Evolutionary conservation across 2,113 vertebrate genomes (phyloP), one percentile per base, ranked within the genome.

Genomic region (Catharus minimus): DNA sequence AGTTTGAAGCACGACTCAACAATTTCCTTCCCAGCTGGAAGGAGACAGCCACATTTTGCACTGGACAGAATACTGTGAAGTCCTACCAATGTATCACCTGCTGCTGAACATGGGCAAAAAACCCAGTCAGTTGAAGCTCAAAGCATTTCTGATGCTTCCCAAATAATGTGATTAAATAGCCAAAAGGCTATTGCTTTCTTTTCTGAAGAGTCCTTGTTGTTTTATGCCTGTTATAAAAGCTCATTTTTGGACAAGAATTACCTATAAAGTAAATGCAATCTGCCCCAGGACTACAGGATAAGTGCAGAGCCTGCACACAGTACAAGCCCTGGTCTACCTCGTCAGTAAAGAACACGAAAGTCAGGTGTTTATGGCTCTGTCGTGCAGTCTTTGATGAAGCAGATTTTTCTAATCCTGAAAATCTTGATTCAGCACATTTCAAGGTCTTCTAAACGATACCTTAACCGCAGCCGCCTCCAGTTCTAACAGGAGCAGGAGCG

Each of bases 371-470:
- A 52, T 5, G 8, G 53, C 41, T 55, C 46, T 82, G 50, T 28
- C 5, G 1, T 72, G 65, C 66, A 64, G 58, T 18, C 43, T 64
- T 60, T 56, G 46, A 71, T 65, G 68, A 90, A 76, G 23, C 1
- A 92, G 43, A 62, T 50, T 53, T 71, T 56, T 52, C 49, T 72
- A 76, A 67, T 47, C 43, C 19, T 24, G 55, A 64, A 96, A 79
- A 86, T 24, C 57, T 49, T 50, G 88, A 91, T 56, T 75, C 71
- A 90, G 86, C 77, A 68, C 44, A 61, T 92, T 79, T 92, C 71
- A 95, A 94, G 88, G 90, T 68, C 74, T 78, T 62, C 21, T 32
- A 90, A 77, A 84, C 1, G 33, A 21, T 6, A 68, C 24, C 28
- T 57, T 36, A 15, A 21, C 32, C 22, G 49, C 62, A 69, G 67